Evolutionary conservation across 2,113 vertebrate genomes (phyloP), one percentile per base, ranked within the genome.

Genomic region (Rallus limicola): DNA sequence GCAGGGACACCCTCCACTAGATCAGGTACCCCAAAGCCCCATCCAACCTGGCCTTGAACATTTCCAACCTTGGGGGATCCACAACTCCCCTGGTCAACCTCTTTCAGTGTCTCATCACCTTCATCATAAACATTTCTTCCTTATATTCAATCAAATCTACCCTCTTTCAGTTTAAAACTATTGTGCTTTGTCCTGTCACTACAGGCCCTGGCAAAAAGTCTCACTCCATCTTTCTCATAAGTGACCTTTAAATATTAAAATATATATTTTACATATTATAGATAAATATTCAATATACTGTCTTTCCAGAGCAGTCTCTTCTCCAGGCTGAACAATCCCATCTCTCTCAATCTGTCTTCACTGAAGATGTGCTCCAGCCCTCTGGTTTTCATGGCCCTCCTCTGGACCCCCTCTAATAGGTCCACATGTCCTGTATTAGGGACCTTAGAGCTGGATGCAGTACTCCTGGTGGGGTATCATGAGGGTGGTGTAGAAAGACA

Each of bases 401-500:
- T 71, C 15, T 91, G 67, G 40, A 10, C 10, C 25, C 2, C 0
- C 10, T 92, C 28, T 15, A 69, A 23, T n/a, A 86, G 17, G 7
- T 50, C 31, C 14, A 16, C 52, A 15, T 48, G 12, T 46, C 25
- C 31, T 12, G 3, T 29, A 11, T 3, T 5, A 2, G 9, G 9
- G 8, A 4, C 18, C 16, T 9, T 34, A 58, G 68, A 81, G 23
- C 11, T 83, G 64, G 23, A 25, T 4, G 4, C 3, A 6, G 3
- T 20, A 11, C 8, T 83, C 5, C 34, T 28, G 46, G 13, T 38
- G 62, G 31, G 6, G 25, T 86, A 20, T 69, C 17, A 26, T 2
- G 9, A 64, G 8, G 52, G 34, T 0, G 0, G 34, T 62, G 34
- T 5, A 55, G 65, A 82, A 34, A 16, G 62, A 2, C 1, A 56